Base-by-base conservation (phyloP, 2,888 invertebrate genomes). In the Alsophila aescularia region DNA sequence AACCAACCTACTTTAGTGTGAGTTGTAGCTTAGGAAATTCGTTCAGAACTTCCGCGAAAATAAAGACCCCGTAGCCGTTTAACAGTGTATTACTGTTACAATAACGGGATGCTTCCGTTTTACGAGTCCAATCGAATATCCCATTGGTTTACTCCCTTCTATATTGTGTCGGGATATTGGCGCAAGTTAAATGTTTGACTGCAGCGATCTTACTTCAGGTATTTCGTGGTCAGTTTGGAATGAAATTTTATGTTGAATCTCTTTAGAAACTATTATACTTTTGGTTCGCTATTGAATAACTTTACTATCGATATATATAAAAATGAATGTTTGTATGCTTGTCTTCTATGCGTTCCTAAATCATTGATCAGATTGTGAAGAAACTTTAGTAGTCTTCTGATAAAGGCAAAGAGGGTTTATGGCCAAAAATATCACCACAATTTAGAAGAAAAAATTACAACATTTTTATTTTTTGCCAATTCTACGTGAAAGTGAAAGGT, bases 21-120 rank as follows among this genome's bases (percentile, higher is more conserved):
- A 44, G 7, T 31, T 13, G 36, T 10, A 37, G 32, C 21, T 37
- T 27, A 39, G 43, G 31, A 41, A 36, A 49, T 62, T 52, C 60
- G 56, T 45, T 56, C 45, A 50, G 50, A 53, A 52, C 35, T 54
- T 35, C 34, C 18, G 50, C 50, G 42, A n/a, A n/a, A n/a, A n/a
- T 39, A 41, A 52, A 58, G 52, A 52, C 39, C 53, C 54, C 51
- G 50, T 53, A 55, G 52, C 53, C 61, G 62, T 62, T 62, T 57
- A 65, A 53, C 58, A 60, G 56, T 58, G 56, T 62, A 63, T 66
- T 58, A 58, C 63, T 64, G 49, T 58, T 50, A 64, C 63, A 59
- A 65, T 65, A 67, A 67, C 62, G 52, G 59, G 61, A 65, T 58
- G 52, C 55, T 66, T 59, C 48, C 56, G 49, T 62, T 65, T 67